Conservation (phyloP, 2,797 vertebrate genomes). For the Champsocephalus gunnari region DNA sequence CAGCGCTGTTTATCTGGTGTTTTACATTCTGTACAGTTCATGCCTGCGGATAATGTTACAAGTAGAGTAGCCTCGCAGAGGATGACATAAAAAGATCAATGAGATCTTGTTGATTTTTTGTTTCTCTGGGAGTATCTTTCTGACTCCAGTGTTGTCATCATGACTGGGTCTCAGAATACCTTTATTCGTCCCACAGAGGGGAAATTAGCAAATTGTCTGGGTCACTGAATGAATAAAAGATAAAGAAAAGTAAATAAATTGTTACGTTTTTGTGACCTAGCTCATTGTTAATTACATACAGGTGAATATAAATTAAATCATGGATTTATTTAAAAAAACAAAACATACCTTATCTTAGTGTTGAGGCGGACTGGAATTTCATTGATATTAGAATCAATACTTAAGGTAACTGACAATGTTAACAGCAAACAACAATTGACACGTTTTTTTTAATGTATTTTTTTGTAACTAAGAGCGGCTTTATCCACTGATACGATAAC, state of each 20-base stretch:
- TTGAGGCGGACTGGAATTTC: background rate
- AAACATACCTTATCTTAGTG: background rate
- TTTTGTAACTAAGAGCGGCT: background rate
- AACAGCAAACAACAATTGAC: too few relatives aligned
- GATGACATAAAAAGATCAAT: slow-evolving; percentile 47
- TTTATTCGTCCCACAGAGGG: too few relatives aligned
- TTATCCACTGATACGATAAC: background rate
- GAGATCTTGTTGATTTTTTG: slow-evolving; percentile 33
- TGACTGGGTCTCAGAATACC: slow-evolving; percentile 10
- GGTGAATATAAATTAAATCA: background rate
- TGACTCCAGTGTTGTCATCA: slow-evolving; percentile 20
- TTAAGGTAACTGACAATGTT: background rate
- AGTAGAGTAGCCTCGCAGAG: slow-evolving; percentile 11
- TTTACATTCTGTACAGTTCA: slow-evolving; percentile 28
- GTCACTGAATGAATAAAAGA: slow-evolving; percentile 21
- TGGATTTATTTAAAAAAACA: background rate
- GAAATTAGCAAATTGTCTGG: too few relatives aligned
- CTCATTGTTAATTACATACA: background rate
- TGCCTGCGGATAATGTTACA: slow-evolving; percentile 41
- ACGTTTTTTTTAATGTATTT: too few relatives aligned
- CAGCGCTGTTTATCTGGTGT: slow-evolving; percentile 1
- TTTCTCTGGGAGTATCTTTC: slow-evolving; percentile 45
- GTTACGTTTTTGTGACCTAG: background rate
- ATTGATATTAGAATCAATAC: background rate
- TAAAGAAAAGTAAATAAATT: background rate